Conservation (phyloP, 2,797 vertebrate genomes). For the Brachymystax lenok region DNA sequence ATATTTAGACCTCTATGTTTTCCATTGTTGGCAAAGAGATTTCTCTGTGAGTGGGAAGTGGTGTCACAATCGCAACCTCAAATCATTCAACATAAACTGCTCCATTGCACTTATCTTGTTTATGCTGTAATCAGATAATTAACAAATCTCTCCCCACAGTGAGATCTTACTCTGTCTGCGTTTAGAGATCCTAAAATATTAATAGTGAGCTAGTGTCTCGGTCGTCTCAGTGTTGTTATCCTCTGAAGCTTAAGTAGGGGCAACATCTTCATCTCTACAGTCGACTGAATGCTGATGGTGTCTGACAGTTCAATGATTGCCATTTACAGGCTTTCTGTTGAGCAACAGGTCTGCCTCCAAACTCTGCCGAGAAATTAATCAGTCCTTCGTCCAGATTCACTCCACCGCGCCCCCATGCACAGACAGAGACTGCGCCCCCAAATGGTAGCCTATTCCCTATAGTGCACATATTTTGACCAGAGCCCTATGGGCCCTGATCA, state of each 20-base stretch:
- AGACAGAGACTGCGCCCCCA: background rate
- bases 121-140: slow-evolving; percentile 29
- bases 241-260: slow-evolving; percentile 27
- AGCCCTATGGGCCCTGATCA: background rate
- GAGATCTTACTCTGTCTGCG: background rate
- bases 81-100: background rate
- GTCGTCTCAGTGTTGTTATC: slow-evolving; percentile 6
- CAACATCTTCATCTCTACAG: slow-evolving; percentile 36
- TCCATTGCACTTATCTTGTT: slow-evolving; percentile 7
- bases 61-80: background rate
- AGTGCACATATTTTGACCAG: background rate
- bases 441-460: background rate
- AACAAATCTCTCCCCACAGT: slow-evolving; percentile 13
- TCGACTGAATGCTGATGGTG: slow-evolving; percentile 33
- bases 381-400: background rate
- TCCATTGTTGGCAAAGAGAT: slow-evolving; percentile 21
- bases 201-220: slow-evolving; percentile 10
- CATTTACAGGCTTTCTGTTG: slow-evolving; percentile 17
- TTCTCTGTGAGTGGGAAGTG: slow-evolving; percentile 8
- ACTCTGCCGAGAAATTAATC: slow-evolving; percentile 17
- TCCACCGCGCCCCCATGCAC: background rate
- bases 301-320: slow-evolving; percentile 40
- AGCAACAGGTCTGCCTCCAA: slow-evolving; percentile 31
- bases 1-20: slow-evolving; percentile 17
- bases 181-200: slow-evolving; percentile 2